These are phyloP conservation scores for Triplophysa bombifrons DNA, from an alignment of 2,797 vertebrate species.

Conservation along the genomic window DNA sequence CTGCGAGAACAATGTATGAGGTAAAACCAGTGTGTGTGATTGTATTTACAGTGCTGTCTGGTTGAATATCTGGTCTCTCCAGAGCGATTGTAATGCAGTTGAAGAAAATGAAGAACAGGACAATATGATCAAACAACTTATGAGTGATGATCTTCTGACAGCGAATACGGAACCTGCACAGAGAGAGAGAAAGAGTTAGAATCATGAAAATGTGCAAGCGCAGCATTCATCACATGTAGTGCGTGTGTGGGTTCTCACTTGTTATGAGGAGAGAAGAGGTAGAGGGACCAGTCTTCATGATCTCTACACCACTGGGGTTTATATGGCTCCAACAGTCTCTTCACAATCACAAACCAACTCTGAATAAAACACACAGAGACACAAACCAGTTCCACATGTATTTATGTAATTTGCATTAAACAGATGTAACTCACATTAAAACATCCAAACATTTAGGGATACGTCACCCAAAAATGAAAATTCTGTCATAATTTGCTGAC, in stretches of 20 bases:
- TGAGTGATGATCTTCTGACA: constrained; percentile 92
- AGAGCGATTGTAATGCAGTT: constrained; percentile 98
- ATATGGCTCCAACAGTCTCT: constrained; percentile 81
- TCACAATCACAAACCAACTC: constrained; percentile 86
- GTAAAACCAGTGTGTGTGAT: background rate
- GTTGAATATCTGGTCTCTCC: constrained; percentile 88
- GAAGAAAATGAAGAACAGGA: constrained; percentile 96
- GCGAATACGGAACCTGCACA: constrained; percentile 81
- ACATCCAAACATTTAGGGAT: no score
- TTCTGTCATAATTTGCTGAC: no score
- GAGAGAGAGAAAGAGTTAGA: constrained; percentile 35
- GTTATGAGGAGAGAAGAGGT: constrained; percentile 91
- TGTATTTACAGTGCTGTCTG: constrained; percentile 78
- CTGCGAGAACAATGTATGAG: background rate
- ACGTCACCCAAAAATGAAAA: no score
- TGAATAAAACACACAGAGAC: constrained; percentile 59
- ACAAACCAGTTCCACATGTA: background rate
- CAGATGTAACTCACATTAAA: no score
- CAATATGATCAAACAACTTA: constrained; percentile 95
- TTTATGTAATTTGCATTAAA: no score
- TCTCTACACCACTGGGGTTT: constrained; percentile 92
- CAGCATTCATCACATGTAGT: background rate
- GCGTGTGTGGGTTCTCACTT: constrained; percentile 73
- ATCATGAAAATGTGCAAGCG: constrained; percentile 8
- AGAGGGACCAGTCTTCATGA: constrained; percentile 91